Conservation (phyloP, 2,113 vertebrate species). For the Ophiodon elongatus region DNA sequence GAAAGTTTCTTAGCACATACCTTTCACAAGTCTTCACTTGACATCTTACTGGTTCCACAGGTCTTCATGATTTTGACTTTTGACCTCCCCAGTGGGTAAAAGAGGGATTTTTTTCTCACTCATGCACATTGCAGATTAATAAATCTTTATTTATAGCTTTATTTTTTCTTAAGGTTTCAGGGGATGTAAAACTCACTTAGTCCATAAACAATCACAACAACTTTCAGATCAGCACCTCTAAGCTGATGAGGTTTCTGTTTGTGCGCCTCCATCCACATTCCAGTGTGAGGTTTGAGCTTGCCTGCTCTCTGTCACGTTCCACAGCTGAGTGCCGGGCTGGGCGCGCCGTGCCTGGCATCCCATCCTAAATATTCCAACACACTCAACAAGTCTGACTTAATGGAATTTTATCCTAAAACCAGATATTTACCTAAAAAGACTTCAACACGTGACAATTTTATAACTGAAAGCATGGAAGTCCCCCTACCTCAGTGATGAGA, state of each 20-base stretch:
- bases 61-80: conserved; percentile 12
- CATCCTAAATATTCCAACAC: background rate
- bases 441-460: too few relatives aligned
- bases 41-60: background rate
- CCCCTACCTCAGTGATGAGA: too few relatives aligned
- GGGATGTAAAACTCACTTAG: background rate
- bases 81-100: conserved; percentile 12
- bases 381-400: background rate
- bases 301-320: conserved; percentile 58
- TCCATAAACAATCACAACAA: background rate
- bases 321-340: conserved; percentile 29
- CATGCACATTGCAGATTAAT: background rate
- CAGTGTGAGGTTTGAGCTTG: conserved; percentile 10
- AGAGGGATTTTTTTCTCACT: background rate
- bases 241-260: background rate
- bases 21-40: background rate
- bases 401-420: background rate
- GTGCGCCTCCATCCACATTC: conserved; percentile 14
- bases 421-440: background rate
- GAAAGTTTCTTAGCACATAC: background rate
- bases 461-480: too few relatives aligned
- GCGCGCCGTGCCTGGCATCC: conserved; percentile 23
- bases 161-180: background rate
- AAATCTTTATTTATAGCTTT: too few relatives aligned
- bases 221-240: background rate